phyloP scores from a whole-genome alignment of 1,140 invertebrate genomes.

The Diorhabda sublineata region DNA sequence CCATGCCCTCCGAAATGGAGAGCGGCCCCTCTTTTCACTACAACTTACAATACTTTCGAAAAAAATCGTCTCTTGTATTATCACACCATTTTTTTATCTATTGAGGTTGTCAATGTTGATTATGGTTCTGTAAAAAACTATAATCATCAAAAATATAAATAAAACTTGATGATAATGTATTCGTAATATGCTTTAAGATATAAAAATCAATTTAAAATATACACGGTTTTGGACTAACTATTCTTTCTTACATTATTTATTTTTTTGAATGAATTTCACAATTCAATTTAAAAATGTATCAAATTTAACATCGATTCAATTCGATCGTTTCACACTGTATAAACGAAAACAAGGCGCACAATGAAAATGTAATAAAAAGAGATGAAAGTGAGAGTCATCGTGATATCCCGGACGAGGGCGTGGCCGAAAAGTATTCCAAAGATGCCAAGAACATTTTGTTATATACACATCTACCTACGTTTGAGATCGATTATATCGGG shows the following conservation, averaged over 20 bases:
- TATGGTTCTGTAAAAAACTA: neutral
- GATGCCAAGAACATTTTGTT: too few relatives aligned
- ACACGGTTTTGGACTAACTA: too few relatives aligned
- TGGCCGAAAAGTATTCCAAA: neutral
- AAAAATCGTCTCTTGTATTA: neutral
- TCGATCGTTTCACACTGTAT: too few relatives aligned
- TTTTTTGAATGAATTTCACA: too few relatives aligned
- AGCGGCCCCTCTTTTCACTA: constrained; percentile 5
- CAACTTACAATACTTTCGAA: constrained; percentile 16
- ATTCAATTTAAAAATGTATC: too few relatives aligned
- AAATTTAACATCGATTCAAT: too few relatives aligned
- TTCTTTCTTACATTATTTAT: too few relatives aligned
- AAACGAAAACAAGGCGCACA: neutral
- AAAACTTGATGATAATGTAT: neutral
- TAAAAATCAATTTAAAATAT: too few relatives aligned
- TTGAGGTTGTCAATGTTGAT: neutral
- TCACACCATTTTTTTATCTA: neutral
- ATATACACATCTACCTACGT: too few relatives aligned
- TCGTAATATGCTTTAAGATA: neutral
- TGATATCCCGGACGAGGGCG: constrained; percentile 1
- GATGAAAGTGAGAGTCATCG: neutral
- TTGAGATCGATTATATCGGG: too few relatives aligned
- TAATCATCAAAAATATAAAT: neutral
- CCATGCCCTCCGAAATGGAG: constrained; percentile 38
- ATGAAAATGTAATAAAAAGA: neutral